These are phyloP conservation scores for Ormyrus rosae DNA, from an alignment of 2,888 invertebrate genomes.

Conservation along the genomic window DNA sequence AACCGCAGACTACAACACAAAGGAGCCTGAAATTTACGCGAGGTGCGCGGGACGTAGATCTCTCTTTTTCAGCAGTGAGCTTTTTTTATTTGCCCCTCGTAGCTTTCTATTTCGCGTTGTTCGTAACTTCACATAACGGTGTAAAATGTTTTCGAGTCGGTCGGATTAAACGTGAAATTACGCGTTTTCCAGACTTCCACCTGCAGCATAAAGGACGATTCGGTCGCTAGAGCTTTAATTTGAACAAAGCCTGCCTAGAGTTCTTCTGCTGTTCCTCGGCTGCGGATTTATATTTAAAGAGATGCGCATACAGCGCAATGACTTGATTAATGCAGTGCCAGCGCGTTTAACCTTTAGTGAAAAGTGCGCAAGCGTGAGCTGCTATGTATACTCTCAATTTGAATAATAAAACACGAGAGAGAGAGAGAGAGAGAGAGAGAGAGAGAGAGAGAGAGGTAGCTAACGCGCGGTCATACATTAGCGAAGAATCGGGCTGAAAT, in stretches of 20 bases:
- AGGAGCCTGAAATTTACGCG: conserved; percentile 43
- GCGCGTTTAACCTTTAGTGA: neutral
- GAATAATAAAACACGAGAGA: conserved; percentile 10
- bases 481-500: too few species aligned
- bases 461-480: too few species aligned
- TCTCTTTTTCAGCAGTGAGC: conserved; percentile 15
- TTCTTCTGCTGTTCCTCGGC: neutral
- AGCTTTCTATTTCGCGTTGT: neutral
- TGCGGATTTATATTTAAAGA: conserved; percentile 23
- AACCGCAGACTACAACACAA: conserved; percentile 1
- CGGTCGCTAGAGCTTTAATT: conserved; percentile 8
- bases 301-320: neutral
- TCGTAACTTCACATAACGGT: conserved; percentile 9
- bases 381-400: neutral
- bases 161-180: conserved; percentile 43
- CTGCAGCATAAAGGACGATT: neutral
- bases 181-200: conserved; percentile 17
- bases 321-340: conserved; percentile 14
- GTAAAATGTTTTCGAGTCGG: conserved; percentile 24
- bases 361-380: neutral
- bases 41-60: conserved; percentile 20
- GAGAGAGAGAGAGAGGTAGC: too few species aligned
- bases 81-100: neutral
- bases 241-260: conserved; percentile 3
- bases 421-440: too few species aligned